These are phyloP conservation scores for Pygoscelis adeliae DNA, from an alignment of 2,113 vertebrate species.

Conservation along the genomic window DNA sequence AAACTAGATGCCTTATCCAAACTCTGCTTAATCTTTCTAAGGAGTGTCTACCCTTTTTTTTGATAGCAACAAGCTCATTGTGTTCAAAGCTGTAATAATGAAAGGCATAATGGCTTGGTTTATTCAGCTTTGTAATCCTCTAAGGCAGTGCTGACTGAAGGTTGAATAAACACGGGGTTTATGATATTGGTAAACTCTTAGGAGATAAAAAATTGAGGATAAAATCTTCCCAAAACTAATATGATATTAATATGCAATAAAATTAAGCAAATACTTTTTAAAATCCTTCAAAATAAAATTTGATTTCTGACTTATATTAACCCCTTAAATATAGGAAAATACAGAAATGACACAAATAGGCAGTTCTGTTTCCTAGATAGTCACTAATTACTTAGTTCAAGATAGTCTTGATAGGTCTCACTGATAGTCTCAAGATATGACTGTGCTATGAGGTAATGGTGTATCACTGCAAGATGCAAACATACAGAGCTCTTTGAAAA, in stretches of 20 bases:
- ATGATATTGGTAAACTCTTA: background rate
- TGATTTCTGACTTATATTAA: background rate
- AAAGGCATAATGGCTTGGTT: background rate
- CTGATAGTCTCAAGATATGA: background rate
- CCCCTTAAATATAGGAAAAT: background rate
- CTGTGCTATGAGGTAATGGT: background rate
- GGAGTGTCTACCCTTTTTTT: background rate
- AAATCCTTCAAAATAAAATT: background rate
- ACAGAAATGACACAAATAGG: background rate
- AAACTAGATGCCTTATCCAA: background rate
- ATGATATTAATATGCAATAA: background rate
- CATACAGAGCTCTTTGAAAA: background rate
- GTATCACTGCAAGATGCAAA: background rate
- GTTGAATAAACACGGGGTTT: slow-evolving; percentile 22
- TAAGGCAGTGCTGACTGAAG: background rate
- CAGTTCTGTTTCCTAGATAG: background rate
- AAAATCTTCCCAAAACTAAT: background rate
- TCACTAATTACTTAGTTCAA: background rate
- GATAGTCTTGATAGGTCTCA: background rate
- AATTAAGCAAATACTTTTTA: slow-evolving; percentile 8
- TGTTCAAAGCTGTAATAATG: slow-evolving; percentile 2
- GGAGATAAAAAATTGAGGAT: background rate
- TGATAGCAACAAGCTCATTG: background rate
- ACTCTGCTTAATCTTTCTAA: background rate
- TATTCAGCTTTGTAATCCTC: slow-evolving; percentile 48